Base-by-base conservation (phyloP, 2,113 vertebrate species). In the Cinclus cinclus region DNA sequence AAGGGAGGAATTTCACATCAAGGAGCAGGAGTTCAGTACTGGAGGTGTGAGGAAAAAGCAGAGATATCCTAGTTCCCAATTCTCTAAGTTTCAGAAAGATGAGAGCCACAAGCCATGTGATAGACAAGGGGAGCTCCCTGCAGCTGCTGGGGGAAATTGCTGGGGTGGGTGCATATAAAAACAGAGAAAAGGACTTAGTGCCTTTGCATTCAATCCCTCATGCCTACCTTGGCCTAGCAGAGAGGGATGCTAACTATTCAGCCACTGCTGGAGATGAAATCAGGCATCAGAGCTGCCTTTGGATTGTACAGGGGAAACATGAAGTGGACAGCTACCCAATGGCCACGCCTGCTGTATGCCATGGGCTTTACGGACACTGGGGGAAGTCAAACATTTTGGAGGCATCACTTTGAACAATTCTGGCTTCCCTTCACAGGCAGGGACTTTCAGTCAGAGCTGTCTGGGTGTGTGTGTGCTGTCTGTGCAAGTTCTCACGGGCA, bases 401-500 rank as follows among this genome's bases (percentile, higher is more conserved):
- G 37, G 22, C 13, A 37, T 41, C 1, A 2, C 9, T 84, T 84
- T 62, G 22, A 44, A 5, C 37, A 68, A 12, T 37, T 37, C 35
- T 37, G 11, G 7, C 21, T 52, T 73, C 33, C 44, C 62, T 63
- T 76, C 1, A 1, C 2, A 46, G 30, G 21, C 22, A 76, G 47
- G 3, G 7, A 12, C 47, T 20, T 28, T 31, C 37, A 85, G 25
- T 37, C 69, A 39, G 4, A 70, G 60, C 30, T 71, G 24, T 44
- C 16, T 33, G 1, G 0, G 11, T 9, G 22, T 11, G 33, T 17
- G 0, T 2, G 2, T 80, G 25, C n/a, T 39, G 20, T 13, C 39
- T 35, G 37, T 63, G 20, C 33, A 70, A 23, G 21, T 50, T 30
- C 65, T 78, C 35, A 47, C 0, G 0, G 30, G 21, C 0, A 1